Conservation (phyloP, 2,797 vertebrate species). For the Tiaroga cobitis region DNA sequence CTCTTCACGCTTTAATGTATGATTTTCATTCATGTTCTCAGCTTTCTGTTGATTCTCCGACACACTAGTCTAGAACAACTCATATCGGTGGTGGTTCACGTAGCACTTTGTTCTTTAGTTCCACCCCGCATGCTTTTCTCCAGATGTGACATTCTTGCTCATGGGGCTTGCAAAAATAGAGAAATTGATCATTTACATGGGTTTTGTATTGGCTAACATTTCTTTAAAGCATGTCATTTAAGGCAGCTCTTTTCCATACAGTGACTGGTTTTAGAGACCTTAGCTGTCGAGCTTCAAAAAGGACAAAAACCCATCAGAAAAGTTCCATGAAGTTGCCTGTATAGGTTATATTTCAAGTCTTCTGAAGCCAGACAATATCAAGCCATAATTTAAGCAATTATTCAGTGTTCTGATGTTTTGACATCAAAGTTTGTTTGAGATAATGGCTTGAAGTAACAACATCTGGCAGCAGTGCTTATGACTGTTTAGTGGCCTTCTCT, state of each 20-base stretch:
- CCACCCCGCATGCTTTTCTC: not conserved
- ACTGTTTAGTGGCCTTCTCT: conserved; percentile 1
- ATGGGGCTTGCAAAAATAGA: not conserved
- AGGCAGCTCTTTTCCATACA: not conserved
- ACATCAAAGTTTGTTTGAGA: conserved; percentile 51
- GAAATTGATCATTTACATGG: not conserved
- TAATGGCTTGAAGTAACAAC: conserved; percentile 63
- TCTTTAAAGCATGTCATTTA: not conserved
- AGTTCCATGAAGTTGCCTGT: not conserved
- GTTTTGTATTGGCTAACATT: not conserved
- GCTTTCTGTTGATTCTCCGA: not conserved
- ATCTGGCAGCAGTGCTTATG: conserved; percentile 65
- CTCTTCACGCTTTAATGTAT: not conserved
- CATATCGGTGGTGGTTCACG: not conserved
- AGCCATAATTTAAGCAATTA: not conserved
- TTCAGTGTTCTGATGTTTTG: conserved; percentile 3
- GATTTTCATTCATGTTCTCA: conserved; percentile 38
- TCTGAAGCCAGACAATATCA: not conserved
- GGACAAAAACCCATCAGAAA: not conserved
- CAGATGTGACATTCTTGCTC: not conserved
- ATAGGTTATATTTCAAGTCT: not conserved
- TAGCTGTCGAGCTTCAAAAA: not conserved
- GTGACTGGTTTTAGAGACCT: not conserved
- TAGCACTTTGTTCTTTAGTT: not conserved
- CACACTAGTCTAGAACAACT: not conserved